phyloP scores from a whole-genome alignment of 2,113 vertebrate genomes.

The Tringa solitaria region DNA sequence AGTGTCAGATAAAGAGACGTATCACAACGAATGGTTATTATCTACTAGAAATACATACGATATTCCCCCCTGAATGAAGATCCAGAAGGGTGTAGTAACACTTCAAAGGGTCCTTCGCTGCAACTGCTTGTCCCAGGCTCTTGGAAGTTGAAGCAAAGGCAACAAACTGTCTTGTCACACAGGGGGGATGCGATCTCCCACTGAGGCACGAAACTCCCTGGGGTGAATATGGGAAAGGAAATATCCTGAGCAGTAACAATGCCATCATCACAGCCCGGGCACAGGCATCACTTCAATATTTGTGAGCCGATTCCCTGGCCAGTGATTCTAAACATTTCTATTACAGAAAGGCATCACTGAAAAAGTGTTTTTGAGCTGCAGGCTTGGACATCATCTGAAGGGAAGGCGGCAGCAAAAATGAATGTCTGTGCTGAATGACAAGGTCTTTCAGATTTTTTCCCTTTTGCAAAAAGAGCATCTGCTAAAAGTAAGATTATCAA shows the following conservation, averaged over 20 bases:
- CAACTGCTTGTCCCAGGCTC: background rate
- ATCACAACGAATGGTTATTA: background rate
- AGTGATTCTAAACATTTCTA: background rate
- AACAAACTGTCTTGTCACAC: background rate
- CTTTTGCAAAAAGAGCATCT: background rate
- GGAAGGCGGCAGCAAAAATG: background rate
- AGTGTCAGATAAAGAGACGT: background rate
- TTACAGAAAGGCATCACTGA: background rate
- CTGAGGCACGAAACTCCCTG: background rate
- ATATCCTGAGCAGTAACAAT: background rate
- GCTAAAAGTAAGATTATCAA: background rate
- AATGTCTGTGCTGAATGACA: background rate
- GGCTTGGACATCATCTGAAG: background rate
- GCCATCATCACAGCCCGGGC: background rate
- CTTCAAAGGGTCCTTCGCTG: background rate
- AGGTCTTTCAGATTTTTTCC: background rate
- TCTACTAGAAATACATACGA: background rate
- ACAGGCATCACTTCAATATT: background rate
- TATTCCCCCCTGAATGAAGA: background rate
- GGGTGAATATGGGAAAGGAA: background rate
- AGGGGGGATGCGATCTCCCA: background rate
- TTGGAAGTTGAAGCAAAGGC: background rate
- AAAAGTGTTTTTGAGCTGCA: background rate
- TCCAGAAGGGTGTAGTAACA: background rate
- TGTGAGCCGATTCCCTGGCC: background rate